phyloP scores from a whole-genome alignment of 2,888 invertebrate genomes.

The Drosophila austrosaltans region DNA sequence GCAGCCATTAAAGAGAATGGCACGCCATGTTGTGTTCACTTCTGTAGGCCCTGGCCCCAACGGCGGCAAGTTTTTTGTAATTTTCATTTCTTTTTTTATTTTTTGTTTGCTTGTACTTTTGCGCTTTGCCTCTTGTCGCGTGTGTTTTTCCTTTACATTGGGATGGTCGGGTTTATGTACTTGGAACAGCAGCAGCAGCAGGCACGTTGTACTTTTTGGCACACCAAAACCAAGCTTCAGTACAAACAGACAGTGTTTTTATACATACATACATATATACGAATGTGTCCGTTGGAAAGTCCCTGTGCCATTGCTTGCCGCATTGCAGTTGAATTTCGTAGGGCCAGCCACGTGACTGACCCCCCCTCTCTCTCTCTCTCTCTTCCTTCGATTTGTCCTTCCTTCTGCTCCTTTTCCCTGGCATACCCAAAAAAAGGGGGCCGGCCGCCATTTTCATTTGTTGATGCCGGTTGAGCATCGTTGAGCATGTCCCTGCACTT shows the following conservation, averaged over 20 bases:
- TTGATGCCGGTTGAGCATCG: slow-evolving; percentile 56
- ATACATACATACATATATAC: slow-evolving; percentile 11
- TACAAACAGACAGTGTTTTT: slow-evolving; percentile 34
- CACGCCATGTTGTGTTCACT: slow-evolving; percentile 42
- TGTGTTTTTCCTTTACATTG: slow-evolving; percentile 18
- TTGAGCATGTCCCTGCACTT: slow-evolving; percentile 60
- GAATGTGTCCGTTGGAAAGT: slow-evolving; percentile 7
- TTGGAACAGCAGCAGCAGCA: slow-evolving; percentile 43
- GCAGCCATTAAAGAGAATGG: slow-evolving; percentile 42
- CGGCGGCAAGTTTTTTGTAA: slow-evolving; percentile 54
- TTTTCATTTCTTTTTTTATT: slow-evolving; percentile 40
- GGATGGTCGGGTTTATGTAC: slow-evolving; percentile 50
- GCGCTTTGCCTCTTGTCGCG: slow-evolving; percentile 61
- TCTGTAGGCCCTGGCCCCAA: slow-evolving; percentile 8
- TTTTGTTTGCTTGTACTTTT: slow-evolving; percentile 25
- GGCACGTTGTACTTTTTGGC: slow-evolving; percentile 62
- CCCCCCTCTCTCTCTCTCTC: slow-evolving; percentile 10
- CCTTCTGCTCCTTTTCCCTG: slow-evolving; percentile 6
- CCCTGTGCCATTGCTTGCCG: slow-evolving; percentile 57
- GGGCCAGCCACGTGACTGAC: slow-evolving; percentile 70
- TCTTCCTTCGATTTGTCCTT: background rate
- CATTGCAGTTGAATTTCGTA: slow-evolving; percentile 74
- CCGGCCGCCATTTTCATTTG: slow-evolving; percentile 55
- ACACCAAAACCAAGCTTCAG: slow-evolving; percentile 50
- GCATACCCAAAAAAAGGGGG: background rate